Evolutionary conservation across 35 echinoderm and acorn worm species (phyloP).

Genomic region (Strongylocentrotus purpuratus): DNA sequence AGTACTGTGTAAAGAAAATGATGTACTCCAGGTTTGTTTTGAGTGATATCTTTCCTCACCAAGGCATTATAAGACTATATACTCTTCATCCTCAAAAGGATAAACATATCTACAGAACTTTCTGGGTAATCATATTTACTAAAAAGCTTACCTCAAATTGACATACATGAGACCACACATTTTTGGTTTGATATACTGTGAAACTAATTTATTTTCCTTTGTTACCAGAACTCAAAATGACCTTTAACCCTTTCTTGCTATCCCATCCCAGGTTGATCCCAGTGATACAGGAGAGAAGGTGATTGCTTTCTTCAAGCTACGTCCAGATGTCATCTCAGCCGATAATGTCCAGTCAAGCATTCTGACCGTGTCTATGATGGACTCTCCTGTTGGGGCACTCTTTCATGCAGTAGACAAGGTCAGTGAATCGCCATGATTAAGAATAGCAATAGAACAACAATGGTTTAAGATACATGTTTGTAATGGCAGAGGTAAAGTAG

Average conservation of each 20-base stretch:
- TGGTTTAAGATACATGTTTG: too few relatives aligned
- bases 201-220: too few relatives aligned
- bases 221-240: not conserved
- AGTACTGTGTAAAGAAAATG: not conserved
- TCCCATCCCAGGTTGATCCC: slow-evolving; percentile 78
- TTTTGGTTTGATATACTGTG: too few relatives aligned
- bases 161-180: too few relatives aligned
- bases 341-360: slow-evolving; percentile 84
- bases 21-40: too few relatives aligned
- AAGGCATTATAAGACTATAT: too few relatives aligned
- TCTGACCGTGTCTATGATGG: slow-evolving; percentile 85
- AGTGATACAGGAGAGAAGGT: slow-evolving; percentile 98
- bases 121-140: too few relatives aligned
- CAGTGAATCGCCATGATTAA: not conserved
- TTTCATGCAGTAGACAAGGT: slow-evolving; percentile 95
- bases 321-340: slow-evolving; percentile 86
- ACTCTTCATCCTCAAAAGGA: too few relatives aligned
- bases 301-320: slow-evolving; percentile 84
- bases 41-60: too few relatives aligned
- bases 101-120: too few relatives aligned
- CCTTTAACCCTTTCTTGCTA: not conserved
- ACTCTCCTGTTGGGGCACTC: slow-evolving; percentile 81
- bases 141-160: too few relatives aligned
- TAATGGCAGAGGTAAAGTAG: too few relatives aligned
- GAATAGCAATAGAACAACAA: not conserved